These are phyloP conservation scores for Serranus cabrilla DNA, from an alignment of 2,797 vertebrate species.

Conservation along the genomic window DNA sequence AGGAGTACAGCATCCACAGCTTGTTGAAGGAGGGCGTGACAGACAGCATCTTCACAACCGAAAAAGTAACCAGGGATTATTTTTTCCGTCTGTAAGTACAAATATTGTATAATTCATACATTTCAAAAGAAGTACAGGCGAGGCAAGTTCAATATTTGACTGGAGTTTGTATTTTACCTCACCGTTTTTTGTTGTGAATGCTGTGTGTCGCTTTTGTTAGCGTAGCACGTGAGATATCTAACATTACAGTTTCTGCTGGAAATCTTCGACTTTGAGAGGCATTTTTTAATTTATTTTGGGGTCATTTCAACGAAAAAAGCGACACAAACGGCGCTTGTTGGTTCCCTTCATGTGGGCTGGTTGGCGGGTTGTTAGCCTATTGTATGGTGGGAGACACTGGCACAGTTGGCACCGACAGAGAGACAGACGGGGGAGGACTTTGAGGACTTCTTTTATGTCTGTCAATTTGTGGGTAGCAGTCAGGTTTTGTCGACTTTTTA, in stretches of 20 bases:
- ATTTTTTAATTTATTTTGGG: neutral
- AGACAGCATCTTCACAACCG: slow-evolving; percentile 15
- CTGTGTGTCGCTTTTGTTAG: neutral
- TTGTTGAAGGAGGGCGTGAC: slow-evolving; percentile 81
- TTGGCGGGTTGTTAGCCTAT: slow-evolving; percentile 47
- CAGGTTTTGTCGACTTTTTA: neutral
- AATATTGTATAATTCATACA: fast-evolving
- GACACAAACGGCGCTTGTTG: neutral
- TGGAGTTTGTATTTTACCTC: neutral
- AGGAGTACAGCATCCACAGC: slow-evolving; percentile 42
- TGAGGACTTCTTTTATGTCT: slow-evolving; percentile 7
- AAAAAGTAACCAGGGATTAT: neutral
- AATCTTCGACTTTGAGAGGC: fast-evolving
- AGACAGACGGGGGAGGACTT: neutral
- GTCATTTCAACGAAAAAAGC: neutral
- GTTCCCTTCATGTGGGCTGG: slow-evolving; percentile 6
- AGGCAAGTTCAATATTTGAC: fast-evolving
- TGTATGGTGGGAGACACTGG: slow-evolving; percentile 64
- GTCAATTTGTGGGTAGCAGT: neutral
- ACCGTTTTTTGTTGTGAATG: neutral
- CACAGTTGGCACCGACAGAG: slow-evolving; percentile 60
- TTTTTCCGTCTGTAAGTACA: neutral
- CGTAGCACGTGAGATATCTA: slow-evolving; percentile 17
- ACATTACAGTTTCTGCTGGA: neutral
- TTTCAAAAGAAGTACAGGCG: no score